Evolutionary conservation across 2,797 vertebrate species (phyloP), one percentile per base, ranked within the genome.

Genomic region (Cygnus olor): DNA sequence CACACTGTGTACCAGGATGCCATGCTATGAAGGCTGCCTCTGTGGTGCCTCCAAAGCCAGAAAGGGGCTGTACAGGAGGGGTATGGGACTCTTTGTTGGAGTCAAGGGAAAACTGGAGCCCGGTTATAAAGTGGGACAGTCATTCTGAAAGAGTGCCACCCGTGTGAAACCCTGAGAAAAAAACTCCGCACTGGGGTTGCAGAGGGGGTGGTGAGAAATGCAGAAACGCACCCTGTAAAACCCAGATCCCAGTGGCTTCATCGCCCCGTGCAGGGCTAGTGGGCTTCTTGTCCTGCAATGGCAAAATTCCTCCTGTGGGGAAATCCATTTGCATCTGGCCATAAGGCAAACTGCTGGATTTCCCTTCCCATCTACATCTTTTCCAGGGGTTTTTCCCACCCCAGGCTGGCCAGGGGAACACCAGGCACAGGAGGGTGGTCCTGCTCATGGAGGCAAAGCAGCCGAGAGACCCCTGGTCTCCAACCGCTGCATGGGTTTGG

Each of bases 391-490:
- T 69, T 89, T 53, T 19, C 22, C 32, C 42, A 65, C 30, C 57
- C 51, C 7, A 0, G 1, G 11, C 8, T 34, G 34, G 34, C 36
- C 34, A 24, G 11, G 5, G 66, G 56, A 69, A 5, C 25, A 8
- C 1, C 1, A 19, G 27, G 6, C 40, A 53, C 30, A 47, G 38
- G 1, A 78, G 2, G 0, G 0, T 6, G 14, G 36, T 45, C n/a
- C 45, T 70, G 42, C 34, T 69, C 1, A 0, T 6, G n/a, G n/a
- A 81, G 18, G 25, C 66, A 53, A 53, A 15, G 24, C 3, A 51
- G 24, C 30, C 9, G 1, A 21, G 58, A 86, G 16, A 11, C 66
- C 17, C 32, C n/a, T 36, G 27, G 34, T 15, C 34, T 42, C 25
- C 47, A 90, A 24, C 38, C 10, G 38, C 51, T 49, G 40, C 3